phyloP scores from a whole-genome alignment of 2,113 vertebrate species.

The Hydrolagus affinis region DNA sequence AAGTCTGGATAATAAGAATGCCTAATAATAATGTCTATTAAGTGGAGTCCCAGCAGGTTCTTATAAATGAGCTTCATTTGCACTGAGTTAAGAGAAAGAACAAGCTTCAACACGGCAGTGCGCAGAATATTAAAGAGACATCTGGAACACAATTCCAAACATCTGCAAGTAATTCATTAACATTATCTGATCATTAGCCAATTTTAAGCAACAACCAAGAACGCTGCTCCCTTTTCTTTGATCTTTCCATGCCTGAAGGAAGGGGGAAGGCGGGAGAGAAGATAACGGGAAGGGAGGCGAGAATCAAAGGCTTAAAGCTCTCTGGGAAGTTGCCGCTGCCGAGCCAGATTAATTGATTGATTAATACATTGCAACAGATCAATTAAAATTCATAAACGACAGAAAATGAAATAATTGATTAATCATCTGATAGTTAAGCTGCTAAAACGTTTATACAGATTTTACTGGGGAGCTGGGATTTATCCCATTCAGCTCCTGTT shows the following conservation, averaged over 20 bases:
- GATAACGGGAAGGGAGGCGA: neutral
- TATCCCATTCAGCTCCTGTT: too few relatives aligned
- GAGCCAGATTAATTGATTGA: neutral
- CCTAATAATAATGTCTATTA: slow-evolving; percentile 2
- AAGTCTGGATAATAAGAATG: slow-evolving; percentile 19
- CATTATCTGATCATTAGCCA: neutral
- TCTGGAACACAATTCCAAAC: neutral
- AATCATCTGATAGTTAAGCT: too few relatives aligned
- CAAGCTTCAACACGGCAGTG: slow-evolving; percentile 12
- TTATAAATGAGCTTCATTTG: slow-evolving; percentile 26
- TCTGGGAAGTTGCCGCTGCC: neutral
- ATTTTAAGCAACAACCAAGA: neutral
- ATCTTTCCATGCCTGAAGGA: neutral
- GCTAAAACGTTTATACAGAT: too few relatives aligned
- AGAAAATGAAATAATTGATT: too few relatives aligned
- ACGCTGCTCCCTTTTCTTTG: neutral
- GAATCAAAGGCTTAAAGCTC: slow-evolving; percentile 10
- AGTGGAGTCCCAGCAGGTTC: slow-evolving; percentile 6
- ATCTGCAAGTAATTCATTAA: slow-evolving; percentile 18
- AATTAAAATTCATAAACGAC: neutral
- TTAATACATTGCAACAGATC: slow-evolving; percentile 20
- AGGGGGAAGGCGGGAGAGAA: neutral
- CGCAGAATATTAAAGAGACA: slow-evolving; percentile 9
- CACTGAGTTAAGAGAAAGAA: neutral
- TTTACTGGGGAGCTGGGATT: too few relatives aligned